Base-by-base conservation (phyloP, 2,888 invertebrate species). In the Nycteola revayana region DNA sequence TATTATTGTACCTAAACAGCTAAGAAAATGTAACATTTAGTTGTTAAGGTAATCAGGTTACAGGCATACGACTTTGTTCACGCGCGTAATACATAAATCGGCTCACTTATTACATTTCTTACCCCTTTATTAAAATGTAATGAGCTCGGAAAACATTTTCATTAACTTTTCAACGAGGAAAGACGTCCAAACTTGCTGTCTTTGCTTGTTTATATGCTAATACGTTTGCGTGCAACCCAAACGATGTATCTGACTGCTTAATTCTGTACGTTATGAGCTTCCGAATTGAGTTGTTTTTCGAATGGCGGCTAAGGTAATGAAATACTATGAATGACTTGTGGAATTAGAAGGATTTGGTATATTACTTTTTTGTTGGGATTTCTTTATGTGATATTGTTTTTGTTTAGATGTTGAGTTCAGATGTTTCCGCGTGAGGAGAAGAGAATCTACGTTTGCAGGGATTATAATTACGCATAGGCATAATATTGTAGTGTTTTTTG, bases 141-240 rank as follows among this genome's bases (percentile, higher is more conserved):
- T 60, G 60, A 63, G 55, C 46, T 59, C 46, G 36, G 56, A 50
- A 65, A 65, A 65, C 60, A 59, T 55, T 67, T 75, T 74, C 69
- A 75, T 72, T 74, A 75, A 60, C 53, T 53, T 49, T 50, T 34
- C 49, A 47, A 60, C 58, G 21, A 49, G 32, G 49, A 49, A 61
- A 60, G 60, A 62, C 66, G 57, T 57, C 25, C 7, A 56, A 61
- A 66, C 56, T 69, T 66, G 55, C 45, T 57, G 59, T 54, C 55
- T 55, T 43, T 55, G 56, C 77, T 70, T 75, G 76, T 79, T 75
- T 78, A 75, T 75, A 79, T 79, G 79, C 73, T 74, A 79, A 79
- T 78, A 60, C 51, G 48, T 60, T 61, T 56, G 56, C 60, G 49
- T 63, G 66, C 58, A 60, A 49, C 52, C 46, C 25, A 40, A 49